Evolutionary conservation across 2,888 invertebrate genomes (phyloP).

Genomic region (Acrobasis consociella): DNA sequence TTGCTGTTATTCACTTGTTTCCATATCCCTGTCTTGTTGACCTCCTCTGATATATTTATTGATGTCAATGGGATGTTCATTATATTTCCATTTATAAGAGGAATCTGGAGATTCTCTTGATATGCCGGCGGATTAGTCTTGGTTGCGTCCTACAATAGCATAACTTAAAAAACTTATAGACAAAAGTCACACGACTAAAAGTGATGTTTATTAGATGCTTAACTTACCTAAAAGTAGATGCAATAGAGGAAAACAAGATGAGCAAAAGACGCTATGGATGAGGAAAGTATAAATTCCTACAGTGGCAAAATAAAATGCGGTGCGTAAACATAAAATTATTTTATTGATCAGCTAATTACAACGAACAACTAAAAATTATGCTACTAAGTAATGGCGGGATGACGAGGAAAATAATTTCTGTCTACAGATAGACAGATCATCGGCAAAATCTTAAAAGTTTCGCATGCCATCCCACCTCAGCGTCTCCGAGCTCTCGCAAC

Average conservation of each 20-base stretch:
- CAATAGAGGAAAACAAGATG: conserved; percentile 35
- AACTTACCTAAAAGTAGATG: conserved; percentile 43
- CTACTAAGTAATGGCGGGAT: conserved; percentile 40
- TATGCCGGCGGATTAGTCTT: conserved; percentile 77
- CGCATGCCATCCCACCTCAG: conserved; percentile 90
- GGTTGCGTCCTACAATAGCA: conserved; percentile 67
- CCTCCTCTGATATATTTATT: conserved; percentile 96
- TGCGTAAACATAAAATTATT: conserved; percentile 55
- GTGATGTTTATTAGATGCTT: conserved; percentile 25
- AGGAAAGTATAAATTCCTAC: conserved; percentile 46
- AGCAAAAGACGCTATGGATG: conserved; percentile 34
- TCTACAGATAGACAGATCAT: conserved; percentile 50
- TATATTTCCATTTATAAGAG: conserved; percentile 93
- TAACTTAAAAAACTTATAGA: conserved; percentile 47
- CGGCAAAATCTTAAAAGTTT: conserved; percentile 77
- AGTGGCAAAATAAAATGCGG: conserved; percentile 58
- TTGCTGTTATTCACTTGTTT: conserved; percentile 92
- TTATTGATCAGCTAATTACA: conserved; percentile 55
- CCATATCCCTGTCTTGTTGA: conserved; percentile 97
- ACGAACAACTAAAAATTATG: conserved; percentile 46
- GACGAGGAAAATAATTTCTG: conserved; percentile 52
- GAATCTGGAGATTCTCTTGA: conserved; percentile 91
- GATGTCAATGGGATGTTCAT: conserved; percentile 93
- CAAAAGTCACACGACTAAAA: conserved; percentile 23
- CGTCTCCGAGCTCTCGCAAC: conserved; percentile 86